Evolutionary conservation across 2,888 invertebrate genomes (phyloP), one percentile per base, ranked within the genome.

Genomic region (Trissoscelio sp.): DNA sequence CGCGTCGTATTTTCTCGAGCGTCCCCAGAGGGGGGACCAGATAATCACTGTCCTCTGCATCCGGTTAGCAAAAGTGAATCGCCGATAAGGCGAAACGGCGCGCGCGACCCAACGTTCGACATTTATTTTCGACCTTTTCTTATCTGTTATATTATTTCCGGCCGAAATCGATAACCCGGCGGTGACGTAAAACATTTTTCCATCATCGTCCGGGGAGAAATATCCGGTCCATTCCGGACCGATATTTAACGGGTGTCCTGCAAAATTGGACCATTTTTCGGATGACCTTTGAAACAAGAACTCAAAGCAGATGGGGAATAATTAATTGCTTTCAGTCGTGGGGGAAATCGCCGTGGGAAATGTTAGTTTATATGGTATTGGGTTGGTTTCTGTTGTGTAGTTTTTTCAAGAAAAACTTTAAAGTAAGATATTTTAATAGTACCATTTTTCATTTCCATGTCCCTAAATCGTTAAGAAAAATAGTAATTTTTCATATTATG

Each of bases 101-200:
- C 55, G 44, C 44, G 48, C 67, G 53, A 57, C 69, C 46, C 20
- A 58, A 14, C 51, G 16, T 22, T 42, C 60, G 62, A 55, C 73
- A 73, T 73, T 73, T 73, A 64, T 73, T 73, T 73, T 73, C 55
- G 22, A 73, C 53, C 31, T 55, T 34, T 62, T 62, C 73, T 73
- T 73, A 73, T 73, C 73, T 62, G 60, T 42, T 62, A 53, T 72
- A 72, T 72, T 72, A 60, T 72, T 60, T 70, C 48, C 70, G 58
- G 24, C 48, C 48, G 24, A 48, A 70, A 70, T 70, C 70, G 70
- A 70, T 70, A 70, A 58, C 34, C 34, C 58, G 48, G 16, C 48
- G 42, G 14, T 48, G 48, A 58, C 60, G 42, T 53, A 42, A 62
- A 72, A 42, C 42, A 62, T 51, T 62, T 70, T 72, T 51, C 55